Evolutionary conservation across 2,888 invertebrate genomes (phyloP).

Genomic region (Brenthis hecate): DNA sequence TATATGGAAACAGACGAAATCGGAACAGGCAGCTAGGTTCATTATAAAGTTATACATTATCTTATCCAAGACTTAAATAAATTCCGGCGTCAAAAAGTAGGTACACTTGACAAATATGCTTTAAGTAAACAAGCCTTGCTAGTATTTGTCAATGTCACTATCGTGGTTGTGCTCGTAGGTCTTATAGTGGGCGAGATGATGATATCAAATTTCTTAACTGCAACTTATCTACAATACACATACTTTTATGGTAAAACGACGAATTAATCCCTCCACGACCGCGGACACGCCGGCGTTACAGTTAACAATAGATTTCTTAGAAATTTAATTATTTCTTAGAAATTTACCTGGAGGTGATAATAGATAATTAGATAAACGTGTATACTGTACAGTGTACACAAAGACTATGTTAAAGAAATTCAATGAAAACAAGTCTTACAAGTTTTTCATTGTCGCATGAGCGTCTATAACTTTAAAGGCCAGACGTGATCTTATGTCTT

Average conservation of each 20-base stretch:
- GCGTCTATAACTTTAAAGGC: background rate
- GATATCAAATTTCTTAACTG: background rate
- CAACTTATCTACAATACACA: background rate
- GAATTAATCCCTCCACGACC: no score
- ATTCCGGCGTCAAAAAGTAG: conserved; percentile 1
- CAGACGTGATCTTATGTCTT: background rate
- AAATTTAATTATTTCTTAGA: no score
- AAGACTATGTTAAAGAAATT: background rate
- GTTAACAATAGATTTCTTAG: no score
- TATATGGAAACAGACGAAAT: no score
- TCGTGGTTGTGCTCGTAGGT: conserved; percentile 24
- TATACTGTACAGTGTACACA: background rate
- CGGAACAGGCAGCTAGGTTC: no score
- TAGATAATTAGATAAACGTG: background rate
- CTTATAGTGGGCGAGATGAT: conserved; percentile 41
- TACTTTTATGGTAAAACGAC: background rate
- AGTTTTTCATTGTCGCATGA: conserved; percentile 3
- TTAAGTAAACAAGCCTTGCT: conserved; percentile 27
- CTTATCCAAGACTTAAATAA: background rate
- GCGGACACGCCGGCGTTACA: no score
- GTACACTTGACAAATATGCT: conserved; percentile 24
- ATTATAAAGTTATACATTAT: no score
- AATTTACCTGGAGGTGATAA: no score
- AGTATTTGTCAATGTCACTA: conserved; percentile 32
- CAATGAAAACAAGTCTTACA: conserved; percentile 10